Conservation (phyloP, 2,113 vertebrate genomes). For the Henicopernis longicauda region DNA sequence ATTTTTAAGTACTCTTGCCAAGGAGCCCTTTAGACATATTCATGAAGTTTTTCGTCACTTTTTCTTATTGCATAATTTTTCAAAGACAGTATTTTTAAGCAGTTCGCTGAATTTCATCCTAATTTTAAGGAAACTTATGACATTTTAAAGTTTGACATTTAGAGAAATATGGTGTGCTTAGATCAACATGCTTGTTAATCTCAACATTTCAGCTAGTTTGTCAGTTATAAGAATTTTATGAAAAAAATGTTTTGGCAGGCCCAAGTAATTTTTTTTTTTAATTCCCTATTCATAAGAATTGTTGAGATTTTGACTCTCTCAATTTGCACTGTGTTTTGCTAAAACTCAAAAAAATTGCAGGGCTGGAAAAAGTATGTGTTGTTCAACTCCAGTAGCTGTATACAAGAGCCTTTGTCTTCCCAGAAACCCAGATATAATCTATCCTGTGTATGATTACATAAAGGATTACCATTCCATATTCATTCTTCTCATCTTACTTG, state of each 20-base stretch:
- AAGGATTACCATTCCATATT: not conserved
- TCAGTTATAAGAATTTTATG: not conserved
- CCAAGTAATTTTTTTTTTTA: not conserved
- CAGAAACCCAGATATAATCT: not conserved
- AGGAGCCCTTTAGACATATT: not conserved
- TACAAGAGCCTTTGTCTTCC: not conserved
- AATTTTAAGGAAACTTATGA: not conserved
- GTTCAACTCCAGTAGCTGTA: not conserved
- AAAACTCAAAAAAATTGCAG: not conserved
- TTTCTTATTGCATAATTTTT: not conserved
- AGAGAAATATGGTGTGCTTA: slow-evolving; percentile 1
- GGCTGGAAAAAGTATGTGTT: not conserved
- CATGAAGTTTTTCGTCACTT: not conserved
- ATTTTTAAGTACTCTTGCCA: not conserved
- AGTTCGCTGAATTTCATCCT: not conserved
- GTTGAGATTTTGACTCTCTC: not conserved
- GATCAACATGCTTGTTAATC: not conserved
- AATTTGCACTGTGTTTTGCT: not conserved
- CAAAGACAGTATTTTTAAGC: not conserved
- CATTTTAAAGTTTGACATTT: slow-evolving; percentile 28
- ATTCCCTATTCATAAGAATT: not conserved
- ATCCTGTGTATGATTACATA: not conserved
- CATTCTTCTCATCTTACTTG: not conserved
- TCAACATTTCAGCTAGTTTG: not conserved
- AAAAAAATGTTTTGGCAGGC: not conserved